Percentiles rank a stretch among this genome's conserved stretches.
Evolutionary conservation across 1,140 invertebrate species (phyloP).

Genomic region (Bombus haemorrhoidalis): DNA sequence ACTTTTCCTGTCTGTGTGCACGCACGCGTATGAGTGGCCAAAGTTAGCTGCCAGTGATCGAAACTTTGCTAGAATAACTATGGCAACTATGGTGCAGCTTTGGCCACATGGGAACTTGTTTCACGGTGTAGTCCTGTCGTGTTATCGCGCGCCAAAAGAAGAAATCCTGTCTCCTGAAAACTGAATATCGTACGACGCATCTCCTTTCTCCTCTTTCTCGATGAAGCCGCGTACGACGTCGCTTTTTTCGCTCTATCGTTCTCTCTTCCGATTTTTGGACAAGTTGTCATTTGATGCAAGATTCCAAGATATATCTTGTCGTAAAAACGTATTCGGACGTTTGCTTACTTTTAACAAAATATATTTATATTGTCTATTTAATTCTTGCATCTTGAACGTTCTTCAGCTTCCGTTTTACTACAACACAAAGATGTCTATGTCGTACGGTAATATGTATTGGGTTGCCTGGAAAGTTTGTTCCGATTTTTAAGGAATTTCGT

Average conservation of each 20-base stretch:
- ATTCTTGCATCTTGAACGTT: too few relatives aligned
- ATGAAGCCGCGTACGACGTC: neutral
- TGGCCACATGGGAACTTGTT: conserved; percentile 23
- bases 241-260: neutral
- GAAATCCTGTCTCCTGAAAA: neutral
- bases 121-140: neutral
- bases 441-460: too few relatives aligned
- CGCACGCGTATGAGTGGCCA: neutral
- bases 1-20: conserved; percentile 35
- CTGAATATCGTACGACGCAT: neutral
- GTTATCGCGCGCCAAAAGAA: conserved; percentile 6
- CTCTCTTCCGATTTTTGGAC: neutral
- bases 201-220: neutral
- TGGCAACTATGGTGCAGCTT: conserved; percentile 30
- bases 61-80: conserved; percentile 54
- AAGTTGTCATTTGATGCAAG: neutral
- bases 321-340: too few relatives aligned
- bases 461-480: too few relatives aligned
- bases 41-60: conserved; percentile 50
- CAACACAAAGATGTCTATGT: too few relatives aligned
- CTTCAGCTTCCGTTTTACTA: too few relatives aligned
- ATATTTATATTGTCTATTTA: too few relatives aligned
- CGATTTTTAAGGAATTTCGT: too few relatives aligned
- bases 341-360: too few relatives aligned
- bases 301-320: too few relatives aligned